A percentile compares a stretch with the other conserved stretches of the same genome.
phyloP scores from a whole-genome alignment of 2,888 invertebrate genomes.

The Pimpla rufipes region DNA sequence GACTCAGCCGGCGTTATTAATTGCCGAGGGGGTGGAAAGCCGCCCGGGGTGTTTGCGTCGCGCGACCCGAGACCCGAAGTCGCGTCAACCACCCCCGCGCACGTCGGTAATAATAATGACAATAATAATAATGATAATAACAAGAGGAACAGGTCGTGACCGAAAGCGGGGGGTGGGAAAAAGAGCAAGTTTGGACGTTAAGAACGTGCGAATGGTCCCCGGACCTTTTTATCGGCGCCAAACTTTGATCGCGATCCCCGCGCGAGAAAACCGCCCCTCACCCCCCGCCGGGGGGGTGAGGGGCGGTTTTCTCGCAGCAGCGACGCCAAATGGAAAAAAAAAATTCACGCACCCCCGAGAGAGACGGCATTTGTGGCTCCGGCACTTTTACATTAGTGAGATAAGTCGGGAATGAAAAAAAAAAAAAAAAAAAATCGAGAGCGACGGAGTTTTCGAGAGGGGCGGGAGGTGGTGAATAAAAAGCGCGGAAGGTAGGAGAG shows the following conservation, averaged over 20 bases:
- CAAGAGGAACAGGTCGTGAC: conserved; percentile 7
- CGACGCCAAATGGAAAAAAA: conserved; percentile 55
- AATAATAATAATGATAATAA: conserved; percentile 33
- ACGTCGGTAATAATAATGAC: conserved; percentile 45
- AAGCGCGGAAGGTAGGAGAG: conserved; percentile 39
- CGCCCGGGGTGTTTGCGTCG: background rate
- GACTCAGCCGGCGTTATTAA: conserved; percentile 38
- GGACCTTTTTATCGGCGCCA: conserved; percentile 69
- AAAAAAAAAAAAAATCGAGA: conserved; percentile 11
- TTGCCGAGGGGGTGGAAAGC: conserved; percentile 1
- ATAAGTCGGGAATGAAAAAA: conserved; percentile 77
- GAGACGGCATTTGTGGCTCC: conserved; percentile 56
- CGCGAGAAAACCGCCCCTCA: too few relatives aligned
- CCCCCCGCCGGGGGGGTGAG: background rate
- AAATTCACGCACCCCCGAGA: conserved; percentile 20
- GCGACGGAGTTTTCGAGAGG: conserved; percentile 26
- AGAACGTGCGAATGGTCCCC: conserved; percentile 71
- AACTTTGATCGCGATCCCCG: conserved; percentile 65
- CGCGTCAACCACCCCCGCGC: background rate
- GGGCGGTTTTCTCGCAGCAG: conserved; percentile 25
- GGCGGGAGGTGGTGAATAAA: conserved; percentile 46
- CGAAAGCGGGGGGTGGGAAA: conserved; percentile 11
- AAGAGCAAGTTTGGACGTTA: conserved; percentile 69
- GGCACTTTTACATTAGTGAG: conserved; percentile 82
- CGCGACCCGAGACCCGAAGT: background rate